Evolutionary conservation across 2,113 vertebrate species (phyloP).

Genomic region (Choloepus hoffmanni): DNA sequence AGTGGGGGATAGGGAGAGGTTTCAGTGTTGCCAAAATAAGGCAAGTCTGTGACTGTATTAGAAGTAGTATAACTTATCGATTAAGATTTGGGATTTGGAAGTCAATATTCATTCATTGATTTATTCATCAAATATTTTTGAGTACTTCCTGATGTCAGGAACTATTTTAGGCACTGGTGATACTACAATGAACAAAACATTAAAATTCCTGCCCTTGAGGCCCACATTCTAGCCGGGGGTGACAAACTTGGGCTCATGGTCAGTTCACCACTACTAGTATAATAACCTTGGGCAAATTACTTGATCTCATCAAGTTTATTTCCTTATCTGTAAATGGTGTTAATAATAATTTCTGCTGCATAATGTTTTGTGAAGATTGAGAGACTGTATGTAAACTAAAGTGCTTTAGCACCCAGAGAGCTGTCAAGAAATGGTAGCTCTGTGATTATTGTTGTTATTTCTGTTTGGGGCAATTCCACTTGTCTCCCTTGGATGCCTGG

Average conservation of each 20-base stretch:
- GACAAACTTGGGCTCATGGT: not conserved
- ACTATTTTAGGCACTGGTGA: not conserved
- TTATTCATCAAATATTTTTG: not conserved
- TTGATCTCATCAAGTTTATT: not conserved
- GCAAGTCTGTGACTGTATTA: not conserved
- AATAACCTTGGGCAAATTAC: no score
- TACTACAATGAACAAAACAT: not conserved
- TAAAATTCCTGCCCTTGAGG: not conserved
- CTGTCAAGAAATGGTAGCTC: not conserved
- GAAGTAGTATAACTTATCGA: not conserved
- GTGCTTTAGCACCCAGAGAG: not conserved
- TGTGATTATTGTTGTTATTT: not conserved
- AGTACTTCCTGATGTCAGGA: not conserved
- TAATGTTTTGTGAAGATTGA: not conserved
- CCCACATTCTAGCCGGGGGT: not conserved
- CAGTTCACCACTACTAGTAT: not conserved
- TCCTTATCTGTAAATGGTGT: rapidly evolving
- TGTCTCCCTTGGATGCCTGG: not conserved
- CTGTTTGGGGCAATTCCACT: not conserved
- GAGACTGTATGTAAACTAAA: not conserved
- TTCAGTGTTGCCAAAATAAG: not conserved
- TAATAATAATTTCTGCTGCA: not conserved
- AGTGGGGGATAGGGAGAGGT: not conserved
- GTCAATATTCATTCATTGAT: not conserved
- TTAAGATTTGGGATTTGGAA: not conserved